phyloP scores from a whole-genome alignment of 2,797 vertebrate species.

The Macroramphosus scolopax region DNA sequence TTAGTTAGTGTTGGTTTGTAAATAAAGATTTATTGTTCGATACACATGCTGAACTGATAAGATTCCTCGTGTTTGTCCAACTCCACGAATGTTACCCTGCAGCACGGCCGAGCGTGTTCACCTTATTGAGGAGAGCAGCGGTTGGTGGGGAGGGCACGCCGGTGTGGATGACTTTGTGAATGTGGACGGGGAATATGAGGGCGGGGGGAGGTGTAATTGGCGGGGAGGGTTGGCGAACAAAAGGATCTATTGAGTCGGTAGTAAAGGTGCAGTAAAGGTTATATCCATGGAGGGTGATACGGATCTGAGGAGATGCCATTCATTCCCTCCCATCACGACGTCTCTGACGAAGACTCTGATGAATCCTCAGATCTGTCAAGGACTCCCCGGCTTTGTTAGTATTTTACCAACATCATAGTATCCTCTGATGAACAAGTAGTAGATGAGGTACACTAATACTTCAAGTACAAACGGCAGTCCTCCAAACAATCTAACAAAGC shows the following conservation, averaged over 20 bases:
- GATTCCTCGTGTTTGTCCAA: not conserved
- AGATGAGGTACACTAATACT: too few relatives aligned
- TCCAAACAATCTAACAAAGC: too few relatives aligned
- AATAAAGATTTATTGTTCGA: too few relatives aligned
- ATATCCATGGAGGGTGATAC: conserved; percentile 45
- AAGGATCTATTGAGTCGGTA: conserved; percentile 55
- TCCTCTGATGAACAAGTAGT: too few relatives aligned
- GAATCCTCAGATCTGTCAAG: too few relatives aligned
- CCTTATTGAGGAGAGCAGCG: too few relatives aligned
- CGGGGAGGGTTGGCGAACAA: conserved; percentile 42
- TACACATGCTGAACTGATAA: too few relatives aligned
- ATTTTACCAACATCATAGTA: too few relatives aligned
- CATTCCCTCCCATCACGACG: conserved; percentile 28
- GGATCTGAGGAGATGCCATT: conserved; percentile 47
- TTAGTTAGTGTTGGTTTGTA: too few relatives aligned
- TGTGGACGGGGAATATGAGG: conserved; percentile 25
- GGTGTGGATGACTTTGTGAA: conserved; percentile 53
- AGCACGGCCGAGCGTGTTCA: not conserved
- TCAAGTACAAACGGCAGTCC: too few relatives aligned
- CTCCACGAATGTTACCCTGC: conserved; percentile 11
- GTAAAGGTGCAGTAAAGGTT: conserved; percentile 61
- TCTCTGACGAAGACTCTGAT: conserved; percentile 48
- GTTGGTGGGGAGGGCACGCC: too few relatives aligned
- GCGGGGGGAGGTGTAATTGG: conserved; percentile 49
- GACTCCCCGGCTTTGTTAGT: too few relatives aligned